Base-by-base conservation (phyloP, 2,113 vertebrate species). In the Menura novaehollandiae region DNA sequence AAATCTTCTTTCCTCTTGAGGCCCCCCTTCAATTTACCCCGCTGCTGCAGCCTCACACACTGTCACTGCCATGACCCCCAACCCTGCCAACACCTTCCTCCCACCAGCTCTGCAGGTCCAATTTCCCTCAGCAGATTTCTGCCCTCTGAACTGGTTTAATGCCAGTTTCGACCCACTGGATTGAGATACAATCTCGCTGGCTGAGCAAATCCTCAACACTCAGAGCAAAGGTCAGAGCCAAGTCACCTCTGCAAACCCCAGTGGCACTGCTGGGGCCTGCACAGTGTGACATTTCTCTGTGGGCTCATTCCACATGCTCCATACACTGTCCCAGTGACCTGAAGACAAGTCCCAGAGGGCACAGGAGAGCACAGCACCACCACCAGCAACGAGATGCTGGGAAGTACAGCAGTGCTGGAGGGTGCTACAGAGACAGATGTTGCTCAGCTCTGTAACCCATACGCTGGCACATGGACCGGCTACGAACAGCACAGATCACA, bases 41-140 rank as follows among this genome's bases (percentile, higher is more conserved):
- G 5, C 88, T 93, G 88, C 86, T 4, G 39, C 84, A 95, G 78
- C 69, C 76, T 96, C 89, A 78, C 66, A 87, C 71, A 58, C 64
- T 64, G 21, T 11, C 72, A 33, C 24, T 28, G 30, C 49, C 56
- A 68, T 37, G 77, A 95, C 41, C 43, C 44, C 71, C 78, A 96
- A 28, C 13, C 52, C 74, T 78, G 88, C 55, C 88, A 89, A 93
- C 62, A 52, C 18, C 33, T 47, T 30, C 55, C 71, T 96, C 94
- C 44, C 67, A 74, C 55, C 72, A 86, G 91, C 66, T 73, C 51
- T 77, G 41, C 10, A n/a, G 18, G 6, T 64, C 74, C 84, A 71
- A 13, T 3, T 5, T 20, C 11, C 10, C n/a, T 4, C 49, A 64
- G 30, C 26, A 69, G n/a, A 64, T 27, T 10, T 17, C 51, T 73